Conservation (phyloP, 2,888 invertebrate genomes). For the Brachypterus glaber region DNA sequence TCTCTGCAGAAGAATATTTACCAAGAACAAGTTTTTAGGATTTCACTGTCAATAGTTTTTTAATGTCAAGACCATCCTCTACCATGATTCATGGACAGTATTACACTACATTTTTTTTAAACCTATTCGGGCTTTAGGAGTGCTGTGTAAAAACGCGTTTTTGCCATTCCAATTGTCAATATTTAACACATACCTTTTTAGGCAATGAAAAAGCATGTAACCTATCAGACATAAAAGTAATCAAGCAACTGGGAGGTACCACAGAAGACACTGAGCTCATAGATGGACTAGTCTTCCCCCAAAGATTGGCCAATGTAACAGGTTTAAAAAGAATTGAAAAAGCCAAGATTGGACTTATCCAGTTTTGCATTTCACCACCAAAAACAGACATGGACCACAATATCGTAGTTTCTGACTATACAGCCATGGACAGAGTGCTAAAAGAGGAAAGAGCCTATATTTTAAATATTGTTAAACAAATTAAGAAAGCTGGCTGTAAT, state of each 20-base stretch:
- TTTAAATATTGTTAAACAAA: conserved; percentile 95
- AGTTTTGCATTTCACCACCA: conserved; percentile 98
- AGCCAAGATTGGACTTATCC: conserved; percentile 96
- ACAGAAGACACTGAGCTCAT: conserved; percentile 95
- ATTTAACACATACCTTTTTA: conserved; percentile 19
- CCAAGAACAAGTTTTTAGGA: too few species aligned
- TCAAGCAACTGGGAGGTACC: conserved; percentile 92
- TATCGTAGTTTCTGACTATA: conserved; percentile 93
- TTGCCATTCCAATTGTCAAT: neutral
- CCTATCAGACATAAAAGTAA: conserved; percentile 92
- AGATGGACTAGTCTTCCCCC: conserved; percentile 91
- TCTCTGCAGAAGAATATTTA: too few species aligned
- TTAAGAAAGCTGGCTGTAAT: conserved; percentile 97
- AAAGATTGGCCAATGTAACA: conserved; percentile 77
- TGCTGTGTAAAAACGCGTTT: too few species aligned
- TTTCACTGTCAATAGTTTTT: too few species aligned
- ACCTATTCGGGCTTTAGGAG: too few species aligned
- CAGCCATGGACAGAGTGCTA: conserved; percentile 98
- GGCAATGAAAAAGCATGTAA: conserved; percentile 65
- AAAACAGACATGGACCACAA: conserved; percentile 99
- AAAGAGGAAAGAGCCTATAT: conserved; percentile 97
- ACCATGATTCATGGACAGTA: too few species aligned
- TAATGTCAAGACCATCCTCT: too few species aligned
- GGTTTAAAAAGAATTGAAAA: conserved; percentile 93
- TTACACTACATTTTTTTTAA: too few species aligned